Percentiles rank a stretch among this genome's conserved stretches.
These are phyloP conservation scores for Lasioglossum leucozonium DNA, from an alignment of 2,888 invertebrate genomes.

Conservation along the genomic window DNA sequence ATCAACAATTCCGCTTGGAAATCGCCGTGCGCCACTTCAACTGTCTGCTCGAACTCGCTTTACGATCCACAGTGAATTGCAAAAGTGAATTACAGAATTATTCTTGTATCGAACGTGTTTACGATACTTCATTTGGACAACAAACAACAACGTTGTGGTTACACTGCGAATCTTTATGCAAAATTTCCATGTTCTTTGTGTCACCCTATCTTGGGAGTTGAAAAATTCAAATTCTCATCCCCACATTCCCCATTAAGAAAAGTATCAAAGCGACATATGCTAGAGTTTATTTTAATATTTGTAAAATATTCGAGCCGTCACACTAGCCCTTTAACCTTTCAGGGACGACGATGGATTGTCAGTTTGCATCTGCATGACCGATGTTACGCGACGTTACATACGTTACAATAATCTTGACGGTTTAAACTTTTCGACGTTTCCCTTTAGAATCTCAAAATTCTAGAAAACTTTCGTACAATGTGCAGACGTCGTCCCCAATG, in stretches of 20 bases:
- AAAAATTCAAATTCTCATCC: neutral
- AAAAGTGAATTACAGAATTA: too few species aligned
- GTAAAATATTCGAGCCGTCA: neutral
- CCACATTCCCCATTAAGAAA: neutral
- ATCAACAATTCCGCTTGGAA: neutral
- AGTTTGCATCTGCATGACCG: neutral
- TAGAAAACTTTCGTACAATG: neutral
- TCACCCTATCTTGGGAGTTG: neutral
- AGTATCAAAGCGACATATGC: neutral
- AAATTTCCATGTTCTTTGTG: too few species aligned
- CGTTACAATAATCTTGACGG: neutral
- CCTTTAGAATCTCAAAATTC: neutral
- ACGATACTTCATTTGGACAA: too few species aligned
- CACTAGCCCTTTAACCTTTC: neutral
- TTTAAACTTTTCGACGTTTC: neutral
- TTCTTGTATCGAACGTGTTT: too few species aligned
- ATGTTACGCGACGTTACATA: neutral
- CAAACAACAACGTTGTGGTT: too few species aligned
- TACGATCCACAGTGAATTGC: too few species aligned
- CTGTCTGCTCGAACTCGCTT: too few species aligned
- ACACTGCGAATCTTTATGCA: too few species aligned
- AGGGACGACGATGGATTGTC: neutral
- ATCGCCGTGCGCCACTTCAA: neutral
- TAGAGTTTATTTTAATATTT: neutral
- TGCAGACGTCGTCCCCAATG: neutral